Evolutionary conservation across 2,888 invertebrate species (phyloP).

Genomic region (Smittia aterrima): DNA sequence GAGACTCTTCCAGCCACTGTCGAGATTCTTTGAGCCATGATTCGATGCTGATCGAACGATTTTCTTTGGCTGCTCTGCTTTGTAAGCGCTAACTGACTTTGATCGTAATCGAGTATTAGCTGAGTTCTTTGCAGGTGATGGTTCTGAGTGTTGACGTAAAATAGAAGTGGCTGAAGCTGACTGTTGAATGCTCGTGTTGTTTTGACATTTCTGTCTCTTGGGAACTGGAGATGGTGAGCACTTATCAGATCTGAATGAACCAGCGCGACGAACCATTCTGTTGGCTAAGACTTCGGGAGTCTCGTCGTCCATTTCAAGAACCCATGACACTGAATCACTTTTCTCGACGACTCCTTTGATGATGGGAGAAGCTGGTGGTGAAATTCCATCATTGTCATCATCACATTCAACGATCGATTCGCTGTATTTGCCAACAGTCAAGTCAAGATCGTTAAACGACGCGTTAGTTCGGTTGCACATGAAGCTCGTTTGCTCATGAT

Average conservation of each 20-base stretch:
- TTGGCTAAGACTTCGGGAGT: constrained; percentile 70
- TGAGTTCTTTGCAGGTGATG: constrained; percentile 50
- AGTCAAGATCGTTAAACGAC: constrained; percentile 4
- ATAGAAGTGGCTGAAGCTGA: constrained; percentile 58
- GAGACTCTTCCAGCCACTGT: constrained; percentile 7
- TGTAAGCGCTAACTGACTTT: constrained; percentile 53
- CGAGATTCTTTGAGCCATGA: constrained; percentile 12
- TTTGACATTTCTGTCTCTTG: constrained; percentile 47
- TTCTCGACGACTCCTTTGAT: constrained; percentile 83
- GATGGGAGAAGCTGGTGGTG: constrained; percentile 68
- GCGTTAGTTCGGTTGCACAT: constrained; percentile 30
- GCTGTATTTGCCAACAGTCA: not conserved
- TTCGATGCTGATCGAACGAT: constrained; percentile 45
- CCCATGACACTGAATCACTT: constrained; percentile 83
- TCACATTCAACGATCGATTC: constrained; percentile 3
- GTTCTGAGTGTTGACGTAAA: constrained; percentile 47
- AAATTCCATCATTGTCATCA: constrained; percentile 50
- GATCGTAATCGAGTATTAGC: constrained; percentile 51
- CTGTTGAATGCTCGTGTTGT: constrained; percentile 51
- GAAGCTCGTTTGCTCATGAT: constrained; percentile 44
- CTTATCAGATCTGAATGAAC: constrained; percentile 60
- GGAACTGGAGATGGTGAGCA: constrained; percentile 48
- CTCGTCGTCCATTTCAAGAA: constrained; percentile 73
- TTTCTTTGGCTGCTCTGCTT: constrained; percentile 42
- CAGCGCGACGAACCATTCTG: constrained; percentile 66